These are phyloP conservation scores for Phenganax marumi DNA, from an alignment of 92 coral and sea anemone species.

Conservation along the genomic window DNA sequence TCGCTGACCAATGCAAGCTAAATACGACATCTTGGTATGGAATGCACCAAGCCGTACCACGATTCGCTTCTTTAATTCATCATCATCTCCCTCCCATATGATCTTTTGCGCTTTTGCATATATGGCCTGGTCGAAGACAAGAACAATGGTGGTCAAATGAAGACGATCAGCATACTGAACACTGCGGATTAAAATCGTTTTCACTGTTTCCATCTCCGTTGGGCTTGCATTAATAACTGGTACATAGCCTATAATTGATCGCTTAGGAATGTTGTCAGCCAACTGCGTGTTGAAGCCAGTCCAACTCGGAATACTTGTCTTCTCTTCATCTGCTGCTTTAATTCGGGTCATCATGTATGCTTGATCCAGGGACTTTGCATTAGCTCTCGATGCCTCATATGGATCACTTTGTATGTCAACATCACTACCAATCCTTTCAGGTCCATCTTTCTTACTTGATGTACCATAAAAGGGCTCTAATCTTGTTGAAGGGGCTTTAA, in stretches of 20 bases:
- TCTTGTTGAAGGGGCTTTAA: not conserved
- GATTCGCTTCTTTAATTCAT: slow-evolving; percentile 40
- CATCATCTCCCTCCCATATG: slow-evolving; percentile 45
- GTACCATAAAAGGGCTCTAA: not conserved
- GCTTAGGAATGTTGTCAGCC: slow-evolving; percentile 30
- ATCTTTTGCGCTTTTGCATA: slow-evolving; percentile 66
- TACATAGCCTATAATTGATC: slow-evolving; percentile 61
- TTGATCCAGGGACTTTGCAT: not conserved
- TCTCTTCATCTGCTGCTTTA: not conserved
- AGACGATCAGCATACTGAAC: slow-evolving; percentile 43
- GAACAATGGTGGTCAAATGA: slow-evolving; percentile 42
- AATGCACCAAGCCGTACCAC: slow-evolving; percentile 58
- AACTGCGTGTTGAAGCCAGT: slow-evolving; percentile 61
- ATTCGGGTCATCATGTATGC: not conserved
- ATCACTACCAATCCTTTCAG: not conserved
- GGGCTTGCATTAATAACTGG: slow-evolving; percentile 63
- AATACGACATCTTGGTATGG: slow-evolving; percentile 50
- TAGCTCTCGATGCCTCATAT: not conserved
- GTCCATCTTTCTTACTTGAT: not conserved
- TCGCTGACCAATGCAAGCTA: slow-evolving; percentile 50
- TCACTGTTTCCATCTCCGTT: slow-evolving; percentile 64
- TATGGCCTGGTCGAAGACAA: slow-evolving; percentile 66
- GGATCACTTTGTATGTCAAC: not conserved
- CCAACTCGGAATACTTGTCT: slow-evolving; percentile 41
- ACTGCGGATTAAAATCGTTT: slow-evolving; percentile 46